Percentiles rank a stretch among this genome's conserved stretches.
Evolutionary conservation across 2,797 vertebrate genomes (phyloP).

Genomic region (Danio jaintianensis): DNA sequence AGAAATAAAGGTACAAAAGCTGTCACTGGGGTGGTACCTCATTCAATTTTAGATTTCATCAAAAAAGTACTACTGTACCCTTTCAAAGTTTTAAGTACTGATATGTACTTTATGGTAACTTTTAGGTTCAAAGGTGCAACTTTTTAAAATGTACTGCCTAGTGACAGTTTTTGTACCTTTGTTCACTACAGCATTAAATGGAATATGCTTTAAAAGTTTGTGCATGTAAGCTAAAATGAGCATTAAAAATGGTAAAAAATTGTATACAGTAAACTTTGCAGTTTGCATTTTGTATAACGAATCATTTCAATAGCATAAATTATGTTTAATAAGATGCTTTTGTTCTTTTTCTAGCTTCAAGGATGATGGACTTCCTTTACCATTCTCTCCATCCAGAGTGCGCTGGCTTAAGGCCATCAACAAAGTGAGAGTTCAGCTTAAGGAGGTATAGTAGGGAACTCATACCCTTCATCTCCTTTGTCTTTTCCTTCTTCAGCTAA

Average conservation of each 20-base stretch:
- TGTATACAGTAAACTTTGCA: background rate
- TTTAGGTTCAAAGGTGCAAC: too few species aligned
- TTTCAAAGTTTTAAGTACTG: too few species aligned
- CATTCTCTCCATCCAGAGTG: slow-evolving; percentile 86
- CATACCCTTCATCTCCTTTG: slow-evolving; percentile 41
- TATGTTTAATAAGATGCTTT: slow-evolving; percentile 14
- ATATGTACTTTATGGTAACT: too few species aligned
- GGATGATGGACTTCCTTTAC: slow-evolving; percentile 80
- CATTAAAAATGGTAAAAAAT: background rate
- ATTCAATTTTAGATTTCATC: too few species aligned
- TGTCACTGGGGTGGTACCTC: too few species aligned
- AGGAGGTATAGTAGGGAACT: slow-evolving; percentile 86
- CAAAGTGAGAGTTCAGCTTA: slow-evolving; percentile 92
- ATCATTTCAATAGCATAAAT: background rate
- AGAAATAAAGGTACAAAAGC: too few species aligned
- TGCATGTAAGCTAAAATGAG: too few species aligned
- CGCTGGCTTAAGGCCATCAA: slow-evolving; percentile 95
- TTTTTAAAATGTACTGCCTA: too few species aligned
- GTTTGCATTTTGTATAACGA: background rate
- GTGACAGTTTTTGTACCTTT: too few species aligned
- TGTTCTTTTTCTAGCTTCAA: slow-evolving; percentile 64
- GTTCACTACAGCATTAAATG: too few species aligned
- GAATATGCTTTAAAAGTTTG: too few species aligned
- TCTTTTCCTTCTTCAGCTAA: background rate
- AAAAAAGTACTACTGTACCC: too few species aligned